These are phyloP conservation scores for Lepidochitona cinerea DNA, from an alignment of 2,888 invertebrate species.

Conservation along the genomic window DNA sequence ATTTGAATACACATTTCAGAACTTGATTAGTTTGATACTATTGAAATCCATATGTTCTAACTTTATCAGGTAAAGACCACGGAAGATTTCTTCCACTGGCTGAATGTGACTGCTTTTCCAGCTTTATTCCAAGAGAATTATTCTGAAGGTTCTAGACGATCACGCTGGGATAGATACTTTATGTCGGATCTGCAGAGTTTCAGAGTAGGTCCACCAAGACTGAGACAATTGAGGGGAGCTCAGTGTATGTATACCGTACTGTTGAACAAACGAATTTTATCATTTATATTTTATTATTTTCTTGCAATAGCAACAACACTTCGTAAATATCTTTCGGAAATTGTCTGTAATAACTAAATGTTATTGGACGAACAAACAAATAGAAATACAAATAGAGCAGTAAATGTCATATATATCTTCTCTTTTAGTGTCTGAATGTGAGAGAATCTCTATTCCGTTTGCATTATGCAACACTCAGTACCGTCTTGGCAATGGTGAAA, in stretches of 20 bases:
- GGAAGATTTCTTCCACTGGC: conserved; percentile 22
- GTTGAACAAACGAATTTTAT: neutral
- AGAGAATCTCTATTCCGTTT: conserved; percentile 27
- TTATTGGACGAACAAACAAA: too few relatives aligned
- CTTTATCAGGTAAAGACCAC: conserved; percentile 12
- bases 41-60: too few relatives aligned
- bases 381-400: too few relatives aligned
- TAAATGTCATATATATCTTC: conserved; percentile 7
- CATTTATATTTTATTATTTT: too few relatives aligned
- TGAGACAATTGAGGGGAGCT: conserved; percentile 26
- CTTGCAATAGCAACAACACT: too few relatives aligned
- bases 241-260: neutral
- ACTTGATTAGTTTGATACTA: too few relatives aligned
- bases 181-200: conserved; percentile 21
- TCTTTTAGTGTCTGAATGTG: conserved; percentile 13
- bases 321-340: too few relatives aligned
- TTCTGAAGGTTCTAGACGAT: conserved; percentile 5
- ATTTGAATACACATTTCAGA: too few relatives aligned
- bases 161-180: conserved; percentile 20
- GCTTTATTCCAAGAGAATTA: conserved; percentile 24
- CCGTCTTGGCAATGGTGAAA: conserved; percentile 31
- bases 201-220: conserved; percentile 31
- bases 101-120: conserved; percentile 19
- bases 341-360: too few relatives aligned
- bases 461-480: conserved; percentile 33